phyloP scores from a whole-genome alignment of 2,797 vertebrate species.

The Cryptoprocta ferox region DNA sequence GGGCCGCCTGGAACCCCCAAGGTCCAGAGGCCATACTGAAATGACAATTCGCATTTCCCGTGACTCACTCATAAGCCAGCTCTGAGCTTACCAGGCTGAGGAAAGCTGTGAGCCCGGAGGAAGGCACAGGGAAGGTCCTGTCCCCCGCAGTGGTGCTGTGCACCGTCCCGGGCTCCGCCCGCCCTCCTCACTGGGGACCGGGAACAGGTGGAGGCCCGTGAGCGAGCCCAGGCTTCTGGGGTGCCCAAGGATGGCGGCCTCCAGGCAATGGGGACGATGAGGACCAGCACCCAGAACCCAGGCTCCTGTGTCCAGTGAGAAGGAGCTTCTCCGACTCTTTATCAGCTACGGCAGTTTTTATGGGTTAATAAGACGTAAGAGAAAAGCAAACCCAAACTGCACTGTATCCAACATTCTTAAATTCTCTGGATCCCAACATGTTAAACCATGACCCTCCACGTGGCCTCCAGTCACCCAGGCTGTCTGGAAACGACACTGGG shows the following conservation, averaged over 20 bases:
- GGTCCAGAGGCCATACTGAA: too few species aligned
- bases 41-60: neutral
- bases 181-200: neutral
- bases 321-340: neutral
- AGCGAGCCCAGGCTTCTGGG: neutral
- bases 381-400: neutral
- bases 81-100: too few species aligned
- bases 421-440: too few species aligned
- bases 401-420: accelerated
- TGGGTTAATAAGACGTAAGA: neutral
- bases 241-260: accelerated
- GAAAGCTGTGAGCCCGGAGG: too few species aligned
- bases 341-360: too few species aligned
- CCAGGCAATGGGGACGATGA: neutral
- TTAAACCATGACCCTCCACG: accelerated
- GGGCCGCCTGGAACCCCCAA: too few species aligned
- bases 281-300: neutral
- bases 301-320: neutral
- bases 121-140: accelerated
- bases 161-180: accelerated
- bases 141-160: accelerated
- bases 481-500: neutral
- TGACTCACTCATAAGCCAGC: accelerated
- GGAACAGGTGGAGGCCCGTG: neutral
- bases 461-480: neutral